These are phyloP conservation scores for Caenorhabditis panamensis DNA, from an alignment of 2,888 invertebrate species.

Conservation along the genomic window DNA sequence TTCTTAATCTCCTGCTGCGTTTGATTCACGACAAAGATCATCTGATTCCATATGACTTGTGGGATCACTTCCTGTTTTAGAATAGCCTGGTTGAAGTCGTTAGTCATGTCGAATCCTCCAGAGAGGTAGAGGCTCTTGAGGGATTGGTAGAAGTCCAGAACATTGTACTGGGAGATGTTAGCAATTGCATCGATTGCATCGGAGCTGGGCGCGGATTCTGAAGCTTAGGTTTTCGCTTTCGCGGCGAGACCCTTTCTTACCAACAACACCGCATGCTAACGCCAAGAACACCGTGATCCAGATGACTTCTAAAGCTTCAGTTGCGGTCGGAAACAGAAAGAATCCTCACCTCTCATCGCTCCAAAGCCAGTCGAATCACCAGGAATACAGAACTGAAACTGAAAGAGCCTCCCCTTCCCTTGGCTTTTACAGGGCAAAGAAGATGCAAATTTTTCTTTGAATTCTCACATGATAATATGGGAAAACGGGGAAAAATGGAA, in stretches of 20 bases:
- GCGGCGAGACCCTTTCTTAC: background rate
- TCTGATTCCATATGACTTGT: background rate
- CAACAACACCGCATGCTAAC: background rate
- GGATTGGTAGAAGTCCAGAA: constrained; percentile 17
- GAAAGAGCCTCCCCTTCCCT: no score
- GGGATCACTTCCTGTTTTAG: background rate
- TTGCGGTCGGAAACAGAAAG: background rate
- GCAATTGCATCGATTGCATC: background rate
- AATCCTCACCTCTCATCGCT: background rate
- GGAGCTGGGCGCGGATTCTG: background rate
- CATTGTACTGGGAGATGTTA: background rate
- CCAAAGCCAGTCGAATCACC: background rate
- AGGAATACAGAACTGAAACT: background rate
- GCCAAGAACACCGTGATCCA: background rate
- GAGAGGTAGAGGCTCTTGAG: constrained; percentile 19
- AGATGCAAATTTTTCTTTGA: no score
- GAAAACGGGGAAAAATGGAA: no score
- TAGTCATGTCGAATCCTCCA: constrained; percentile 13
- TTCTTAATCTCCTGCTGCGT: constrained; percentile 4
- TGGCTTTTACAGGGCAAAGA: no score
- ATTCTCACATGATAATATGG: no score
- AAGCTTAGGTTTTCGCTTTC: background rate
- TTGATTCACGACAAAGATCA: background rate
- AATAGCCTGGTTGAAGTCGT: background rate
- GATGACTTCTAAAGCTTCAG: background rate